Evolutionary conservation across 2,888 invertebrate species (phyloP).

Genomic region (Epinotia brunnichana): DNA sequence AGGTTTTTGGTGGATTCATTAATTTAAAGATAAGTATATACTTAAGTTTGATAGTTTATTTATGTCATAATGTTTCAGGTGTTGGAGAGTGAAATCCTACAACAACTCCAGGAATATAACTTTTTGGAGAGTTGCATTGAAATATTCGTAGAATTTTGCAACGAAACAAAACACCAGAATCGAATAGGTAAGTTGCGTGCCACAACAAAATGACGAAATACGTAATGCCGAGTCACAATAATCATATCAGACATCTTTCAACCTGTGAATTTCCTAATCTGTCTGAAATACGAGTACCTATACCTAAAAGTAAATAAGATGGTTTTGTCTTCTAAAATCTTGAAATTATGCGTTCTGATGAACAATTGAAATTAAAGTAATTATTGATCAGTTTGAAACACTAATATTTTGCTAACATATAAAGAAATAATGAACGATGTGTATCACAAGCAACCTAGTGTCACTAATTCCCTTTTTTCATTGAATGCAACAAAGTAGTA

Average conservation of each 20-base stretch:
- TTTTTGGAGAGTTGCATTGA: conserved; percentile 70
- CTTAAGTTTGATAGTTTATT: too few relatives aligned
- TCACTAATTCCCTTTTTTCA: too few relatives aligned
- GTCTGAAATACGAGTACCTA: background rate
- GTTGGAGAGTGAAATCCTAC: conserved; percentile 65
- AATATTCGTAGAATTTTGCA: conserved; percentile 71
- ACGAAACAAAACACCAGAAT: conserved; percentile 61
- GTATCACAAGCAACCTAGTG: conserved; percentile 2
- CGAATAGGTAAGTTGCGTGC: conserved; percentile 64
- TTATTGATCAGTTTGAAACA: background rate
- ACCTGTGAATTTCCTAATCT: background rate
- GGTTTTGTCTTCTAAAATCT: background rate
- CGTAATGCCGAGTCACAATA: background rate
- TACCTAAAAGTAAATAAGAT: background rate
- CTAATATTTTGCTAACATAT: background rate
- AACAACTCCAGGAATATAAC: conserved; percentile 62
- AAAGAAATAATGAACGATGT: background rate
- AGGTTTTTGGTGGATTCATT: too few relatives aligned
- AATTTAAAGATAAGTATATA: conserved; percentile 15
- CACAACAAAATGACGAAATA: background rate
- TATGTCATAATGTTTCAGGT: conserved; percentile 60
- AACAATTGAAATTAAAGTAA: background rate
- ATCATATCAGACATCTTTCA: conserved; percentile 18
- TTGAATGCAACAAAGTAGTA: background rate
- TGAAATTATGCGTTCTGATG: background rate